These are phyloP conservation scores for Arrhamphus sclerolepis DNA, from an alignment of 2,797 vertebrate genomes.

Conservation along the genomic window DNA sequence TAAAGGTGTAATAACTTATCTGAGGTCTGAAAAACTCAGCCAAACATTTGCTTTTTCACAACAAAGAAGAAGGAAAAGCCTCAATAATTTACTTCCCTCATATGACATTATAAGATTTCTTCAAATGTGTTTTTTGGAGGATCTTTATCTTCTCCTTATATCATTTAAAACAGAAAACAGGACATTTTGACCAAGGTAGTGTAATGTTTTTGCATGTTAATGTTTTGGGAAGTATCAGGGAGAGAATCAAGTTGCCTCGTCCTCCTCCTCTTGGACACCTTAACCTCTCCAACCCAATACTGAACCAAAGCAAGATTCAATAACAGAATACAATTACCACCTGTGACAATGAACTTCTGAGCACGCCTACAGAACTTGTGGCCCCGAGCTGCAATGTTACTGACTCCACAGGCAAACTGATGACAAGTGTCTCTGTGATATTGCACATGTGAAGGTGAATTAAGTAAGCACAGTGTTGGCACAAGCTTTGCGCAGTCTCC, in stretches of 20 bases:
- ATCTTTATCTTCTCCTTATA: too few species aligned
- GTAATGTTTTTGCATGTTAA: too few species aligned
- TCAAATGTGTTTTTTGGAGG: too few species aligned
- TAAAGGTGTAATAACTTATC: too few species aligned
- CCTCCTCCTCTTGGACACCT: slow-evolving; percentile 31
- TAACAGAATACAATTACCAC: slow-evolving; percentile 19
- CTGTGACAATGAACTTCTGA: not conserved
- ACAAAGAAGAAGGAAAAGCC: too few species aligned
- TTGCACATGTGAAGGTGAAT: slow-evolving; percentile 57
- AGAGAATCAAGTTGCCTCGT: slow-evolving; percentile 3
- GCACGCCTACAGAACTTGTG: slow-evolving; percentile 17
- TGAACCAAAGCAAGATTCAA: slow-evolving; percentile 21
- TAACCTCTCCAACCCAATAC: too few species aligned
- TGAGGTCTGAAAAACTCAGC: too few species aligned
- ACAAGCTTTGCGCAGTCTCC: slow-evolving; percentile 35
- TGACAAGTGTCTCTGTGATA: slow-evolving; percentile 21
- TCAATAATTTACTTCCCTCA: too few species aligned
- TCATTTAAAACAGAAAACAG: too few species aligned
- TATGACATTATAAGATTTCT: too few species aligned
- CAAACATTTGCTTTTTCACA: too few species aligned
- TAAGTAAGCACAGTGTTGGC: slow-evolving; percentile 48
- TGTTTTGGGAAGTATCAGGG: not conserved
- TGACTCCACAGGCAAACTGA: not conserved
- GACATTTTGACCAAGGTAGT: too few species aligned
- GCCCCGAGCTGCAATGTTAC: slow-evolving; percentile 5